Evolutionary conservation across 2,113 vertebrate species (phyloP).

Genomic region (Numenius arquata): DNA sequence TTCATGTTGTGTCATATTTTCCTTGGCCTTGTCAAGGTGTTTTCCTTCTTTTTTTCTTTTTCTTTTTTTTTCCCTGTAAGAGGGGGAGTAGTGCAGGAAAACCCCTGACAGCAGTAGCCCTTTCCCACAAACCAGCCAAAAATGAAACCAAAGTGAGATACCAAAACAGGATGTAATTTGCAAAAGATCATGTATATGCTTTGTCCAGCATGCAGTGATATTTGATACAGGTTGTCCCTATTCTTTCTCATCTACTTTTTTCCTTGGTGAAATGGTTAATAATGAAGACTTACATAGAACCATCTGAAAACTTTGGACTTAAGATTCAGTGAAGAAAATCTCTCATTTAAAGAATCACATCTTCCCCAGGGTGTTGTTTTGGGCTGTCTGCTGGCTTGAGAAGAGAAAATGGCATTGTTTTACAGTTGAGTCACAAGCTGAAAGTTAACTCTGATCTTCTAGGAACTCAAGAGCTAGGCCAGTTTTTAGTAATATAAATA

Average conservation of each 20-base stretch:
- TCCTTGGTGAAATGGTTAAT: background rate
- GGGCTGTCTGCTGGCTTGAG: background rate
- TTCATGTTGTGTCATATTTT: background rate
- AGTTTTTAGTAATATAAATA: background rate
- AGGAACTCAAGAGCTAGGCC: background rate
- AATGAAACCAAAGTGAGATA: background rate
- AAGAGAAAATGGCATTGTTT: conserved; percentile 20
- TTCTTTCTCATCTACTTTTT: background rate
- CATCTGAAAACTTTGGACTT: background rate
- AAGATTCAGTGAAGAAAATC: background rate
- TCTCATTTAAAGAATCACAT: background rate
- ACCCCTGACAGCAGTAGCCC: background rate
- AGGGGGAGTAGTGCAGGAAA: background rate
- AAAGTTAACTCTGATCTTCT: conserved; percentile 46
- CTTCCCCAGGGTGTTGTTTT: background rate
- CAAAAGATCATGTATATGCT: background rate
- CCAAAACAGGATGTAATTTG: background rate
- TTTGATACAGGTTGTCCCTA: background rate
- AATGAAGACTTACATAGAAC: background rate
- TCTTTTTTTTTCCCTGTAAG: too few relatives aligned
- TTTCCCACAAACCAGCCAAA: background rate
- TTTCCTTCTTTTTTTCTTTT: too few relatives aligned
- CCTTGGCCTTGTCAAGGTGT: background rate
- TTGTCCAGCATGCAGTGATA: background rate
- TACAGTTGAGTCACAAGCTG: background rate